Base-by-base conservation (phyloP, 2,113 vertebrate genomes). In the Arothron firmamentum region DNA sequence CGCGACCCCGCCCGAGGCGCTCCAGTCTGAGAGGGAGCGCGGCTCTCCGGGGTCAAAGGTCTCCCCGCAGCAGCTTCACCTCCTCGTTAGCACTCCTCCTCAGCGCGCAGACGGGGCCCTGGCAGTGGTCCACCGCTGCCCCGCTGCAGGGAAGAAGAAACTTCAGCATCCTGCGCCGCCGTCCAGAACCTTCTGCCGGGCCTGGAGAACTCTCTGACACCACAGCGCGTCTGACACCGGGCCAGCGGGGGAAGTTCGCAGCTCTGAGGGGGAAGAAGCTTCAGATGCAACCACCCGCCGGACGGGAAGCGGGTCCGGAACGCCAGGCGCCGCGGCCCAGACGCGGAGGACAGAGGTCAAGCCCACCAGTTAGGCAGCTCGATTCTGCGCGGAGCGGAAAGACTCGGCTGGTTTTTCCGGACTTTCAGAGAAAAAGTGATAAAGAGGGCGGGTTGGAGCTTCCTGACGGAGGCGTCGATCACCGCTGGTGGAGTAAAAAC, bases 1-100 rank as follows among this genome's bases (percentile, higher is more conserved):
- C 53, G 0, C n/a, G 49, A 83, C 80, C 72, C 67, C 53, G 59
- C 85, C 56, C 11, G 69, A 55, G 76, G 81, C 81, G 62, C 42
- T 50, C 50, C 75, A 60, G 65, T 63, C 77, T 65, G 63, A 70
- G 72, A 76, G 71, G 70, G 67, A 70, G 58, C 57, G 73, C 56
- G 72, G 18, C 48, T 69, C 42, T 42, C 17, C 14, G 60, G 69
- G 79, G 79, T 79, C 75, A 79, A 59, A 80, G 85, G 74, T 84
- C 81, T 58, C 6, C 69, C 45, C 1, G 62, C 62, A 67, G 70
- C 59, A 71, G 70, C 71, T 81, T 73, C 70, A 76, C 69, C 78
- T 74, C 75, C 68, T 85, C 64, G 76, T 87, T 82, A 82, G 67
- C 74, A 58, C 70, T 77, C 63, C 62, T 66, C 77, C 61, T 16